Evolutionary conservation across 2,113 vertebrate genomes (phyloP), one percentile per base, ranked within the genome.

Genomic region (Peromyscus maniculatus): DNA sequence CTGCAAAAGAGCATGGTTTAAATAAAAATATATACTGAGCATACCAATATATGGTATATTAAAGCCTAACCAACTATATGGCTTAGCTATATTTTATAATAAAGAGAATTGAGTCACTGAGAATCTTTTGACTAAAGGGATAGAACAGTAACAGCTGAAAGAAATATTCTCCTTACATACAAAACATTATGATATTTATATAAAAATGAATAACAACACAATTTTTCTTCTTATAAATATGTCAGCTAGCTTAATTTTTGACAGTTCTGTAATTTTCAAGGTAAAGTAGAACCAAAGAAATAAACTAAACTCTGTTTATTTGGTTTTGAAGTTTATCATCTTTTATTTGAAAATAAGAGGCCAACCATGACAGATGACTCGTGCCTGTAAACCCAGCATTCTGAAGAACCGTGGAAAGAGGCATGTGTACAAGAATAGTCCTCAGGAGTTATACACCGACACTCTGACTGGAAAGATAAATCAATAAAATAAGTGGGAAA

Each of bases 31-130:
- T 31, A 82, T 21, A 71, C 36, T 31, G 15, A 95, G 62, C 64
- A 55, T 33, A 67, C 39, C 13, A 10, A 55, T 82, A 74, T 79
- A 71, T 28, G 55, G 5, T n/a, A 84, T 87, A 6, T 43, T 1
- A 78, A 26, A 77, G 12, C 84, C 24, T 39, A 64, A 64, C 0
- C 4, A 92, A 64, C 3, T 10, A 62, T 7, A 52, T 39, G 6
- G 80, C 67, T 93, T 87, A 91, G 66, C 36, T 89, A 26, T 26
- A 79, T 96, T 97, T 86, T 92, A 69, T 69, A 89, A 87, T 36
- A 75, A 91, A 87, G 33, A 95, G 15, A 9, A 17, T 72, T 91
- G 89, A 96, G 91, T 88, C 46, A 72, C 33, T 71, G 62, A 74
- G 33, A 82, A 64, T 92, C 77, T 94, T 91, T 19, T 92, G 52